phyloP scores from a whole-genome alignment of 2,797 vertebrate species.

The Coreius guichenoti region DNA sequence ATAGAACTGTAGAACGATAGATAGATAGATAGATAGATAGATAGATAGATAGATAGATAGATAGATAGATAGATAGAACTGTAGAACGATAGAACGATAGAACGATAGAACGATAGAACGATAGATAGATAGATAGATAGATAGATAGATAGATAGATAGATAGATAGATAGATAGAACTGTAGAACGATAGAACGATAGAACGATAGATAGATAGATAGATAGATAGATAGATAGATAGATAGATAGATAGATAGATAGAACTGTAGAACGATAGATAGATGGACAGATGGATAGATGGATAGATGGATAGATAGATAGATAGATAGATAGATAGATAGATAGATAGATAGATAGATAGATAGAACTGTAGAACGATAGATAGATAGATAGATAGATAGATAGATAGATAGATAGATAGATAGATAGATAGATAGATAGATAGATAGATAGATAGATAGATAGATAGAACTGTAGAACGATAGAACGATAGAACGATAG shows the following conservation, averaged over 20 bases:
- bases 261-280: too few relatives aligned
- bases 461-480: not conserved
- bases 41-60: not conserved
- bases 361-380: not conserved
- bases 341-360: not conserved
- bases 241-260: not conserved
- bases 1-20: accelerated
- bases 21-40: not conserved
- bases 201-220: not conserved
- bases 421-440: not conserved
- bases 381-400: not conserved
- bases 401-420: not conserved
- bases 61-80: not conserved
- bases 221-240: not conserved
- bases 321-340: not conserved
- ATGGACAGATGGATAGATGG: not conserved
- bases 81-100: accelerated
- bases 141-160: not conserved
- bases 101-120: not conserved
- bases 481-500: not conserved
- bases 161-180: accelerated
- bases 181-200: accelerated
- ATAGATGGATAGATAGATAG: not conserved
- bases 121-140: not conserved
- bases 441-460: not conserved